phyloP scores from a whole-genome alignment of 1,140 invertebrate genomes.

The Bemisia tabaci region DNA sequence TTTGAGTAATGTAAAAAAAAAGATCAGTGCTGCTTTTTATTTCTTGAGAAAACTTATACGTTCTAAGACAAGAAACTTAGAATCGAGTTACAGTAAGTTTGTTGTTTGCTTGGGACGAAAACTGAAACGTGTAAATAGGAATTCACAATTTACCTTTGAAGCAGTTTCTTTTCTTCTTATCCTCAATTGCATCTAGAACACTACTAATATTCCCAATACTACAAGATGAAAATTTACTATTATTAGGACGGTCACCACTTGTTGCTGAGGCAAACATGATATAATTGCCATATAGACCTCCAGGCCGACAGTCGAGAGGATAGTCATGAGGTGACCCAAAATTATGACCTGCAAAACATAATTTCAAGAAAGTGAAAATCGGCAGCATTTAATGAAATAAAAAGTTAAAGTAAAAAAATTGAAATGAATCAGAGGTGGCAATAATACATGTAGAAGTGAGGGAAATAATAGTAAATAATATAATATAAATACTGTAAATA shows the following conservation, averaged over 20 bases:
- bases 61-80: no score
- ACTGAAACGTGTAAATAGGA: no score
- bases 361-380: neutral
- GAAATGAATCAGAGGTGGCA: neutral
- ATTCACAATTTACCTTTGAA: conserved; percentile 61
- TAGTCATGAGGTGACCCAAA: conserved; percentile 72
- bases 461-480: no score
- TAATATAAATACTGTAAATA: no score
- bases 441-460: no score
- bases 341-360: neutral
- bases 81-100: no score
- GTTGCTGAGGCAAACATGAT: conserved; percentile 97
- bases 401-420: conserved; percentile 5
- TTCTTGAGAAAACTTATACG: no score
- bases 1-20: no score
- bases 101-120: no score
- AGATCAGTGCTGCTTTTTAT: no score
- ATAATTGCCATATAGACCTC: conserved; percentile 78
- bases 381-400: conserved; percentile 2
- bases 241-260: conserved; percentile 83
- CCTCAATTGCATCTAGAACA: conserved; percentile 79
- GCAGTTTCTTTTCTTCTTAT: conserved; percentile 89
- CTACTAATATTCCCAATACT: conserved; percentile 90
- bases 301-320: conserved; percentile 81
- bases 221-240: conserved; percentile 87